These are phyloP conservation scores for Trachurus trachurus DNA, from an alignment of 2,797 vertebrate species.

Conservation along the genomic window DNA sequence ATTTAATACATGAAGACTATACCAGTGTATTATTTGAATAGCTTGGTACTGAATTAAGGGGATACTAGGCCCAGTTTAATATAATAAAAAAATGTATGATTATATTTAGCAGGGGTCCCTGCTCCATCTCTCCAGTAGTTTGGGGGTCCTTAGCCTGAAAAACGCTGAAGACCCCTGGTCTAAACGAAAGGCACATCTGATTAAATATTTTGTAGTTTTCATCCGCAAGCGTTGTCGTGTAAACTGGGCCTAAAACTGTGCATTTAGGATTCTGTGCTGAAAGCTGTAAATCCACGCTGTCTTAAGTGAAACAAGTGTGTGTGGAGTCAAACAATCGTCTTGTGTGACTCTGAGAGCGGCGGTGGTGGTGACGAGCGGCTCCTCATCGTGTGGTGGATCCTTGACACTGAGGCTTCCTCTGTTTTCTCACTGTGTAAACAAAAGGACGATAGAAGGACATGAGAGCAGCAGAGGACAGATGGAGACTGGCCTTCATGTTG, in stretches of 20 bases:
- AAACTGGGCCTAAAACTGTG: not conserved
- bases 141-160: no score
- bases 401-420: constrained; percentile 44
- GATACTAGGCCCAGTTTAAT: no score
- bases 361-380: constrained; percentile 22
- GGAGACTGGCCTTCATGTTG: constrained; percentile 25
- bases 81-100: no score
- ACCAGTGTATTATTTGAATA: no score
- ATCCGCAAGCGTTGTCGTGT: no score
- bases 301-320: constrained; percentile 25
- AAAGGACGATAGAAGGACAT: constrained; percentile 56
- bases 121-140: no score
- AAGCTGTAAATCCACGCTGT: constrained; percentile 34
- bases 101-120: no score
- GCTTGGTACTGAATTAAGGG: no score
- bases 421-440: constrained; percentile 62
- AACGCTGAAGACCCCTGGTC: no score
- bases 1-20: no score
- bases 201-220: no score
- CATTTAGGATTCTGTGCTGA: constrained; percentile 29
- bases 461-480: constrained; percentile 31
- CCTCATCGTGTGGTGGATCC: constrained; percentile 19
- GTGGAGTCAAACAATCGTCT: constrained; percentile 41
- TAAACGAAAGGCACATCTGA: no score
- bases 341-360: constrained; percentile 36